These are phyloP conservation scores for Anoplius nigerrimus DNA, from an alignment of 2,888 invertebrate genomes.

Conservation along the genomic window DNA sequence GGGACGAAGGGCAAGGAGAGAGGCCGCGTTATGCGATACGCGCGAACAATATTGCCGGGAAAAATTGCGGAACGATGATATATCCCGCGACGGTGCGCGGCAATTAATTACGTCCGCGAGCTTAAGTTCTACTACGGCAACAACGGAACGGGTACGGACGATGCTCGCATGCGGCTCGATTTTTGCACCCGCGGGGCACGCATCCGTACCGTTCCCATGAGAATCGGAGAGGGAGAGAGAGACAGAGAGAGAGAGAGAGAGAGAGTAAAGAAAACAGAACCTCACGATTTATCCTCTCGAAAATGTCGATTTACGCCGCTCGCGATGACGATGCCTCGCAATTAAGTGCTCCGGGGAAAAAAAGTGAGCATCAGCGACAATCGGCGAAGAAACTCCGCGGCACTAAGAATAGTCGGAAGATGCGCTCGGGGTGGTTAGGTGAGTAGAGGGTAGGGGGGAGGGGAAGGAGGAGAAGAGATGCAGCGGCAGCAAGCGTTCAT, in stretches of 20 bases:
- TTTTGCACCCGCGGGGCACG: background rate
- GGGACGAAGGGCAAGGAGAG: too few relatives aligned
- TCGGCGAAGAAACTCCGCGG: too few relatives aligned
- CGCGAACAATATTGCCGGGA: slow-evolving; percentile 36
- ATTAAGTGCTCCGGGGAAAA: too few relatives aligned
- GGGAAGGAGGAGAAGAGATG: background rate
- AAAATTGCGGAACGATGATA: slow-evolving; percentile 45
- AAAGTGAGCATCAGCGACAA: too few relatives aligned
- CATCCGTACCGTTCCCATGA: background rate
- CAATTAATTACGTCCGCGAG: slow-evolving; percentile 40
- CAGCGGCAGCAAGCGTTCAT: slow-evolving; percentile 28
- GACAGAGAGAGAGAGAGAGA: slow-evolving; percentile 1
- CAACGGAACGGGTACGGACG: background rate
- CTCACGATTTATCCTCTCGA: too few relatives aligned
- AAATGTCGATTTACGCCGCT: too few relatives aligned
- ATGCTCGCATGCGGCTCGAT: background rate
- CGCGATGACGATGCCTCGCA: background rate
- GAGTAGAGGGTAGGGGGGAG: background rate
- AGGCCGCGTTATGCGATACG: slow-evolving; percentile 12
- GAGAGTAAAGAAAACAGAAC: background rate
- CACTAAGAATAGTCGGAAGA: background rate
- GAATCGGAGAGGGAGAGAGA: background rate
- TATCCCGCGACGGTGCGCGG: slow-evolving; percentile 43
- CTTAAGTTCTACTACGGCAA: background rate
- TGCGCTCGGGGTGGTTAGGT: background rate